These are phyloP conservation scores for Passer montanus DNA, from an alignment of 2,113 vertebrate genomes.

Conservation along the genomic window DNA sequence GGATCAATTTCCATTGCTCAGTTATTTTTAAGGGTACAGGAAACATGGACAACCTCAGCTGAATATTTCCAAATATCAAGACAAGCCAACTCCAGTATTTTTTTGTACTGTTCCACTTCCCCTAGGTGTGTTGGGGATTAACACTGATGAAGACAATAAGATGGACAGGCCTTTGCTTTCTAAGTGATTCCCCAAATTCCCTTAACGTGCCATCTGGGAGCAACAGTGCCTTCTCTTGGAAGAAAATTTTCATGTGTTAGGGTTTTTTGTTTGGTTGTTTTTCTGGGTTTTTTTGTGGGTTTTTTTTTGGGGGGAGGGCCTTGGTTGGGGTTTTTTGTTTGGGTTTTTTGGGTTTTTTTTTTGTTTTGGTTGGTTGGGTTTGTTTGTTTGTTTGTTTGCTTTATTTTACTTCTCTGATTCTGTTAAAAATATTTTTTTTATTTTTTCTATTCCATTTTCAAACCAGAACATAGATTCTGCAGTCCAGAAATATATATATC, in stretches of 20 bases:
- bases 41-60: fast-evolving
- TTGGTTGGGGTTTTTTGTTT: neutral
- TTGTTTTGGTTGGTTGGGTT: neutral
- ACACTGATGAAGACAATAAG: neutral
- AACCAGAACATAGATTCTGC: neutral
- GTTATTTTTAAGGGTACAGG: neutral
- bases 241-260: neutral
- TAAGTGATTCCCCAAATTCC: neutral
- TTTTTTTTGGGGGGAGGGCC: neutral
- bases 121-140: neutral
- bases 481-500: neutral
- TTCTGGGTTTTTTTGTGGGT: neutral
- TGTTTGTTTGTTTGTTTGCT: too few species aligned
- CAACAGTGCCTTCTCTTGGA: neutral
- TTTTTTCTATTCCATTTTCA: neutral
- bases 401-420: neutral
- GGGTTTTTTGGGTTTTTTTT: neutral
- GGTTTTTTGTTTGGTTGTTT: neutral
- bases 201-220: neutral
- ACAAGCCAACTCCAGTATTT: neutral
- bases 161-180: neutral
- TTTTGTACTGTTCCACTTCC: neutral
- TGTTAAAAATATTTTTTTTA: neutral
- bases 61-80: neutral
- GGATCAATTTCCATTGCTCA: neutral